Base-by-base conservation (phyloP, 64 coral and sea anemone genomes). In the Anthopleura sola region DNA sequence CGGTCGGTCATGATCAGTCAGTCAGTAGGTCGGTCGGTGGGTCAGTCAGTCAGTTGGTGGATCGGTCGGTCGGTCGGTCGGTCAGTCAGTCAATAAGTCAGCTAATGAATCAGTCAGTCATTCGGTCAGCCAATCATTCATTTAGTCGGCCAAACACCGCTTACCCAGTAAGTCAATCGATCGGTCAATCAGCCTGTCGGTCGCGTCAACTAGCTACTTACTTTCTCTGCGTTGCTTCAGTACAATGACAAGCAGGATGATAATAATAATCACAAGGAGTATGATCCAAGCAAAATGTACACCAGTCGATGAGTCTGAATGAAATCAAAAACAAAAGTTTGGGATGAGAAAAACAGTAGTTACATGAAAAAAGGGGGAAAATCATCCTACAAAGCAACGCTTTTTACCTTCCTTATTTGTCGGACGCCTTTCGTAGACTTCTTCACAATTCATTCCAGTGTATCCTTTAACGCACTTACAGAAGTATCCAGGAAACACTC, bases 381-480 rank as follows among this genome's bases (percentile, higher is more conserved):
- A 3, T 53, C 50, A 53, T 17, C 50, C 16, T 53, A 53, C 50
- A 53, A 13, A 17, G 50, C 14, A 53, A 12, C 12, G 13, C 50
- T 15, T 13, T 53, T 2, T 53, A 53, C 50, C 50, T 53, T 53
- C 6, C 50, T 53, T 53, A 53, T 53, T 53, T 17, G 6, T 53
- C 50, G 6, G 50, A 13, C 6, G 16, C 1, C 1, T 17, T 13
- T 15, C 6, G 50, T 53, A 53, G 13, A 53, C 14, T 53, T 87
- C 36, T 75, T 91, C 80, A 53, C 93, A 94, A 18, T 37, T 71
- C 17, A 71, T 38, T 80, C 93, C 93, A 23, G 48, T 78, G 36
- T 91, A 95, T 40, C 91, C 93, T 18, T 78, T 55, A 0, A 84
- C 71, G 37, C 89, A 95, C 13, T 87, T 78, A 36, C 89, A 95